Percentiles rank a stretch among this genome's conserved stretches.
Evolutionary conservation across 1,140 invertebrate genomes (phyloP).

Genomic region (Lucilia cuprina): DNA sequence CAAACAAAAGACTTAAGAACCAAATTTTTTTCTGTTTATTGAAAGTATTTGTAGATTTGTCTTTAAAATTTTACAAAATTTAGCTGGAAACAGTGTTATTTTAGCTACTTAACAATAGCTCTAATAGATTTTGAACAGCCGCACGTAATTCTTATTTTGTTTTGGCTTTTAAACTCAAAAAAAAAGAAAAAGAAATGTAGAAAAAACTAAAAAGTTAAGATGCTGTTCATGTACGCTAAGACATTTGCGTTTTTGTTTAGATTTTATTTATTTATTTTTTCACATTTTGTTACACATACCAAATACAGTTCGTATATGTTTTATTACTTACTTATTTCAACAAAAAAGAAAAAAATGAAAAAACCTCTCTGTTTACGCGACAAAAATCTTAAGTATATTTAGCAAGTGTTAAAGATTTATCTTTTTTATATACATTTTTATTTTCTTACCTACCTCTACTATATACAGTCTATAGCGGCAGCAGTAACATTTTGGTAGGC

Average conservation of each 20-base stretch:
- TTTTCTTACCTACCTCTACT: background rate
- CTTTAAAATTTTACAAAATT: background rate
- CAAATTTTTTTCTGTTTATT: too few species aligned
- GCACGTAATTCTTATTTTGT: background rate
- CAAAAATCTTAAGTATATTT: constrained; percentile 12
- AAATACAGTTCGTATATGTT: background rate
- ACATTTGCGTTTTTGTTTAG: background rate
- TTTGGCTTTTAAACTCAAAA: too few species aligned
- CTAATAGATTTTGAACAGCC: background rate
- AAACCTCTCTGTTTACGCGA: background rate
- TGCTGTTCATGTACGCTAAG: background rate
- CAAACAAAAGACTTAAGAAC: too few species aligned
- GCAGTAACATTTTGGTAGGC: background rate
- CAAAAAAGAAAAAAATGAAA: background rate
- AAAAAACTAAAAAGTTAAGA: background rate
- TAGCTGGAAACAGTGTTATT: background rate
- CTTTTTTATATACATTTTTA: background rate
- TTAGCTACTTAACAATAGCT: background rate
- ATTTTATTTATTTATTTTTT: constrained; percentile 9
- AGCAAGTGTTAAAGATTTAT: constrained; percentile 17
- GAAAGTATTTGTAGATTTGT: too few species aligned
- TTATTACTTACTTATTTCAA: background rate
- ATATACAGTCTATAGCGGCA: background rate
- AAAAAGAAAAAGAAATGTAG: too few species aligned
- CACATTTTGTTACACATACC: constrained; percentile 14